A percentile compares a stretch with the other conserved stretches of the same genome.
Evolutionary conservation across 2,888 invertebrate species (phyloP).

Genomic region (Drosophila anomelani): DNA sequence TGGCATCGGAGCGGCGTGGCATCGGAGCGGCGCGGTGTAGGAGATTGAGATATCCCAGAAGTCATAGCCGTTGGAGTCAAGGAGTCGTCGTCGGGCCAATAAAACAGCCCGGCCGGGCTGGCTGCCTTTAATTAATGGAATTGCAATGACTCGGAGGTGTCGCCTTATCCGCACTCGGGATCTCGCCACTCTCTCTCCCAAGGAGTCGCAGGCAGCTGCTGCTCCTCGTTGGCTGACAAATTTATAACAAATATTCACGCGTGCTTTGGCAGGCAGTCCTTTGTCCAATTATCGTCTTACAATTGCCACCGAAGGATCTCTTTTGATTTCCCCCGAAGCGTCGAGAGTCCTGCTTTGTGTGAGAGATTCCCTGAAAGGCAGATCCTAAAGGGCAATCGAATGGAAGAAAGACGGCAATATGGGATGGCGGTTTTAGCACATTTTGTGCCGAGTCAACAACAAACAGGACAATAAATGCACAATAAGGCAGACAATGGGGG

Average conservation of each 20-base stretch:
- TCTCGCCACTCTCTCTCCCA: conserved; percentile 51
- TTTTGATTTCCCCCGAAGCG: conserved; percentile 63
- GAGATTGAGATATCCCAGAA: conserved; percentile 45
- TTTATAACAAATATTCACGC: conserved; percentile 81
- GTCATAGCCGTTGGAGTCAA: conserved; percentile 6
- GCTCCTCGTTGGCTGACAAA: conserved; percentile 65
- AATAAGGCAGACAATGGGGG: conserved; percentile 50
- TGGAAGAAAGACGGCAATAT: conserved; percentile 20
- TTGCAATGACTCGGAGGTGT: conserved; percentile 71
- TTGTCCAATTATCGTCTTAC: conserved; percentile 77
- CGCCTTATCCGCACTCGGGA: conserved; percentile 59
- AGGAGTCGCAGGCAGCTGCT: conserved; percentile 55
- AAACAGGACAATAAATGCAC: conserved; percentile 44
- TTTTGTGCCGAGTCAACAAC: conserved; percentile 58
- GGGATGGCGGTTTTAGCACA: conserved; percentile 68
- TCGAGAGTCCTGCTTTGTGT: conserved; percentile 55
- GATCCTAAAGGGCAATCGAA: conserved; percentile 22
- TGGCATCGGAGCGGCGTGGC: conserved; percentile 32
- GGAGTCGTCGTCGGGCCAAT: conserved; percentile 50
- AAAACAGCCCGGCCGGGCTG: conserved; percentile 55
- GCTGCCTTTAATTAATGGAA: conserved; percentile 74
- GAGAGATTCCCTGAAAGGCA: conserved; percentile 59
- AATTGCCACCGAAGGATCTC: conserved; percentile 65
- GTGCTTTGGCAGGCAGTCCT: conserved; percentile 74
- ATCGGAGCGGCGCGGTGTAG: neutral